A percentile compares a stretch with the other conserved stretches of the same genome.
These are phyloP conservation scores for Phylloscopus trochilus DNA, from an alignment of 2,113 vertebrate genomes.

Conservation along the genomic window DNA sequence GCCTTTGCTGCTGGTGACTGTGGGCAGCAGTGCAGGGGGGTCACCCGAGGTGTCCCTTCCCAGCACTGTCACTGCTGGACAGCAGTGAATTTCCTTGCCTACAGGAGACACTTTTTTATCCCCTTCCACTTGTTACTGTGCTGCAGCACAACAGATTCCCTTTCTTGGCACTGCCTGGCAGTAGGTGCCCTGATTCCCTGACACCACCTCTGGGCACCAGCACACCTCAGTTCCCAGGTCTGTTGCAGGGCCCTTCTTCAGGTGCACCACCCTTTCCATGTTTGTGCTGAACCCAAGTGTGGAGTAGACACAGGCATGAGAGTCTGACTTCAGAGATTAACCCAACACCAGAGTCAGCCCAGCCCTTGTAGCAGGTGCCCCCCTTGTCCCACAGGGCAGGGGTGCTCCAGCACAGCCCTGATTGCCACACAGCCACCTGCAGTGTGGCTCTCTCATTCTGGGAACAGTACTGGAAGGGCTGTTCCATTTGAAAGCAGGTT, in stretches of 20 bases:
- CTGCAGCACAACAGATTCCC: neutral
- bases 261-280: neutral
- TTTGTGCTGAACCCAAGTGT: neutral
- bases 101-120: neutral
- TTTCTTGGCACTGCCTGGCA: neutral
- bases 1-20: neutral
- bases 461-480: neutral
- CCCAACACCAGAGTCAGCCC: neutral
- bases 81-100: neutral
- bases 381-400: accelerated
- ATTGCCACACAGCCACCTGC: neutral
- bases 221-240: neutral
- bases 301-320: neutral
- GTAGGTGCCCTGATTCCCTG: neutral
- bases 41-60: neutral
- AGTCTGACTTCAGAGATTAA: neutral
- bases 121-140: neutral
- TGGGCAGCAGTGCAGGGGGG: neutral
- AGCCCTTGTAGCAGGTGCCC: neutral
- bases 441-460: neutral
- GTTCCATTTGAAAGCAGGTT: neutral
- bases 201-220: neutral
- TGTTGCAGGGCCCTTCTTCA: neutral
- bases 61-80: neutral
- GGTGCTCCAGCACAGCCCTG: neutral